A percentile compares a stretch with the other conserved stretches of the same genome.
Conservation (phyloP, 2,113 vertebrate genomes). For the Daboia siamensis region DNA sequence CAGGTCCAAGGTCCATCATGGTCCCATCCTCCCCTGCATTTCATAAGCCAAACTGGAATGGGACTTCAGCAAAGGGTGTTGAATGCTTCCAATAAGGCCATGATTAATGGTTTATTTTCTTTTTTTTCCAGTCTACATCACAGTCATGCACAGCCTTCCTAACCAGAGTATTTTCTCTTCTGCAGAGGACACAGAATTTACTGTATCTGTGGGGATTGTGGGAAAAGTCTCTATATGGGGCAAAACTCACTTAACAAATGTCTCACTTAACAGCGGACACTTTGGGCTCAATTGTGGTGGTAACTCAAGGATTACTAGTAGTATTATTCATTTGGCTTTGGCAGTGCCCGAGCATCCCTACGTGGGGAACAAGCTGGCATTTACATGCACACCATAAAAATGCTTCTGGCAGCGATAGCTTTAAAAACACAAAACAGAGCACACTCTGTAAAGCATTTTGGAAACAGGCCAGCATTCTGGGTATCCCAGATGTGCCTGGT, state of each 20-base stretch:
- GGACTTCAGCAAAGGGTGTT: background rate
- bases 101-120: background rate
- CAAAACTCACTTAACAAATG: background rate
- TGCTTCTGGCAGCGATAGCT: background rate
- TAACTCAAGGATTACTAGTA: background rate
- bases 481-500: background rate
- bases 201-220: background rate
- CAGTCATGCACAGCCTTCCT: too few species aligned
- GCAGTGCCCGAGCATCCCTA: background rate
- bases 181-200: background rate
- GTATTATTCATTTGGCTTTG: background rate
- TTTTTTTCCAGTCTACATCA: background rate
- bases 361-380: background rate
- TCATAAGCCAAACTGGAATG: background rate
- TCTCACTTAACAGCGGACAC: background rate
- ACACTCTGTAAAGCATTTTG: background rate
- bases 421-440: background rate
- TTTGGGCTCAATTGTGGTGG: background rate
- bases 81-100: background rate
- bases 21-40: slow-evolving; percentile 49
- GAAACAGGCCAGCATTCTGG: background rate
- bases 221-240: background rate
- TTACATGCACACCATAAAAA: background rate
- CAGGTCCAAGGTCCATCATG: slow-evolving; percentile 59
- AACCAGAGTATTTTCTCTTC: background rate